Conservation (phyloP, 1,140 invertebrate genomes). For the Cryptotermes secundus region DNA sequence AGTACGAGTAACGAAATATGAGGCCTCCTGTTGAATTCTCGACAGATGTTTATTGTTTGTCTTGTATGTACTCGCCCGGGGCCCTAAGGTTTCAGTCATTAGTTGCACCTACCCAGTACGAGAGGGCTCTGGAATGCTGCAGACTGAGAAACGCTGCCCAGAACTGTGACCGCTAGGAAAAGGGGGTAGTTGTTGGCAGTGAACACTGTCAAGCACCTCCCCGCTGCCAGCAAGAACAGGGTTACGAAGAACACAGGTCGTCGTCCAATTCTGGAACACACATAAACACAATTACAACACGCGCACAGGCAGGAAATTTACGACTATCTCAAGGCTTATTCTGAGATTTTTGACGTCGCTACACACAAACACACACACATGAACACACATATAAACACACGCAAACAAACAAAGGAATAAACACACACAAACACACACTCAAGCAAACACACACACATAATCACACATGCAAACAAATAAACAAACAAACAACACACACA, state of each 20-base stretch:
- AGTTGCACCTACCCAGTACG: constrained; percentile 47
- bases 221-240: constrained; percentile 47
- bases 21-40: too few relatives aligned
- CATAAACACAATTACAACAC: background rate
- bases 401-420: background rate
- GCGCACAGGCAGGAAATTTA: background rate
- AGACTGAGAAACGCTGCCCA: constrained; percentile 48
- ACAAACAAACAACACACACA: too few relatives aligned
- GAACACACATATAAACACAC: too few relatives aligned
- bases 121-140: constrained; percentile 54
- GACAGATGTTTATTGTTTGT: too few relatives aligned
- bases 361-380: too few relatives aligned
- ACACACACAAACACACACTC: too few relatives aligned
- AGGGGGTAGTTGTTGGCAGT: constrained; percentile 47
- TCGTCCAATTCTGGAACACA: constrained; percentile 50
- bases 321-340: background rate
- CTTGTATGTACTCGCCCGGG: too few relatives aligned
- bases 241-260: constrained; percentile 51
- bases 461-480: too few relatives aligned
- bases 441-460: too few relatives aligned
- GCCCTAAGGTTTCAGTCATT: too few relatives aligned
- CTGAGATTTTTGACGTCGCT: background rate
- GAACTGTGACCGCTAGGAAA: constrained; percentile 50
- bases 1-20: too few relatives aligned
- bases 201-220: constrained; percentile 48